phyloP scores from a whole-genome alignment of 2,888 invertebrate genomes.

The Oscheius sp. region DNA sequence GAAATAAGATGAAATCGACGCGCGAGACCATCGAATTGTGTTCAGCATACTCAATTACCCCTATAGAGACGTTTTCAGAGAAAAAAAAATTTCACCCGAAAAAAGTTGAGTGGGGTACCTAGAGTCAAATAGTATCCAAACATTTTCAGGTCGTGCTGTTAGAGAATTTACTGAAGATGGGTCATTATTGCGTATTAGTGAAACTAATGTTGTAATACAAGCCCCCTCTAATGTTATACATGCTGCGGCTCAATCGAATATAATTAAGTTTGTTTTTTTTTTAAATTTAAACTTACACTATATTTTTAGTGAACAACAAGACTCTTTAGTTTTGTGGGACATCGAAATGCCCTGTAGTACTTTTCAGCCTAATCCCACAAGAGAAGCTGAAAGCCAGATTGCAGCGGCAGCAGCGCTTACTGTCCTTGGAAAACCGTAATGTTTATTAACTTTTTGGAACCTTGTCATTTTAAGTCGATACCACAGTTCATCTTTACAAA shows the following conservation, averaged over 20 bases:
- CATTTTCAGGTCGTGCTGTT: conserved; percentile 7
- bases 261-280: not conserved
- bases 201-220: conserved; percentile 54
- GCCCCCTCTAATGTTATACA: conserved; percentile 47
- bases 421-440: conserved; percentile 46
- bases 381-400: conserved; percentile 52
- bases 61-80: no score
- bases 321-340: conserved; percentile 49
- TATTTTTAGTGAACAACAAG: not conserved
- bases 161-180: conserved; percentile 36
- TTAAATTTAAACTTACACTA: not conserved
- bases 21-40: no score
- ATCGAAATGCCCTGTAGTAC: conserved; percentile 48
- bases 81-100: no score
- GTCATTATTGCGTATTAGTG: conserved; percentile 38
- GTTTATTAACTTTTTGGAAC: not conserved
- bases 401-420: conserved; percentile 56
- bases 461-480: no score
- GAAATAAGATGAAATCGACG: no score
- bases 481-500: not conserved
- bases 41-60: no score
- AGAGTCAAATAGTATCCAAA: no score
- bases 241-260: conserved; percentile 35
- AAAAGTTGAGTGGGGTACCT: no score
- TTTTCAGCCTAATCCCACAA: conserved; percentile 37